phyloP scores from a whole-genome alignment of 2,113 vertebrate genomes.

The Urocolius indicus region DNA sequence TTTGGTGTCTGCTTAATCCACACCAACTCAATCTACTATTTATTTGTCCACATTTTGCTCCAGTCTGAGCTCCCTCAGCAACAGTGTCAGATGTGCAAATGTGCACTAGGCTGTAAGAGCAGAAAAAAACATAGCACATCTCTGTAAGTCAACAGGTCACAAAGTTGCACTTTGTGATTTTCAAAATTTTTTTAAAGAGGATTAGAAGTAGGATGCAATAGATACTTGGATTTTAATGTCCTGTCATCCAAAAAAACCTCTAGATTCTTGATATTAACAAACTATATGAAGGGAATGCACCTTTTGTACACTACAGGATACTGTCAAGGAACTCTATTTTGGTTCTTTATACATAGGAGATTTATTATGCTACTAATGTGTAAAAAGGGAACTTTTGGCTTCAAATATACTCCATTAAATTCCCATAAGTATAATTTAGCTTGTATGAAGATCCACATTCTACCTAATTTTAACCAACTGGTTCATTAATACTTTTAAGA shows the following conservation, averaged over 20 bases:
- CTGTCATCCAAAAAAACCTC: background rate
- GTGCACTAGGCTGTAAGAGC: background rate
- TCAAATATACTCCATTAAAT: background rate
- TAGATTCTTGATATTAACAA: background rate
- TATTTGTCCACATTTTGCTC: background rate
- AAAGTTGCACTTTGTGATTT: background rate
- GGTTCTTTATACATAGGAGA: background rate
- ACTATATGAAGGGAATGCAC: background rate
- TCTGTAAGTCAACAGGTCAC: background rate
- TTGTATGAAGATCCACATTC: background rate
- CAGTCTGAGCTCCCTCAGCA: background rate
- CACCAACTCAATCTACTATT: background rate
- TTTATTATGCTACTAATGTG: background rate
- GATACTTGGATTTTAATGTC: background rate
- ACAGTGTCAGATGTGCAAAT: background rate
- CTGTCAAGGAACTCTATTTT: background rate
- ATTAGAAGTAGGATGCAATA: background rate
- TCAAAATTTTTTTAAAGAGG: background rate
- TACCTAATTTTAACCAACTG: background rate
- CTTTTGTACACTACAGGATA: background rate
- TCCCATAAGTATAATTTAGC: background rate
- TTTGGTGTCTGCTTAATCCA: background rate
- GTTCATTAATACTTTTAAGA: constrained; percentile 1
- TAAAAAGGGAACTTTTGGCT: background rate
- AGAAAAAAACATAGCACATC: background rate